phyloP scores from a whole-genome alignment of 2,113 vertebrate species.

The Anser cygnoides region DNA sequence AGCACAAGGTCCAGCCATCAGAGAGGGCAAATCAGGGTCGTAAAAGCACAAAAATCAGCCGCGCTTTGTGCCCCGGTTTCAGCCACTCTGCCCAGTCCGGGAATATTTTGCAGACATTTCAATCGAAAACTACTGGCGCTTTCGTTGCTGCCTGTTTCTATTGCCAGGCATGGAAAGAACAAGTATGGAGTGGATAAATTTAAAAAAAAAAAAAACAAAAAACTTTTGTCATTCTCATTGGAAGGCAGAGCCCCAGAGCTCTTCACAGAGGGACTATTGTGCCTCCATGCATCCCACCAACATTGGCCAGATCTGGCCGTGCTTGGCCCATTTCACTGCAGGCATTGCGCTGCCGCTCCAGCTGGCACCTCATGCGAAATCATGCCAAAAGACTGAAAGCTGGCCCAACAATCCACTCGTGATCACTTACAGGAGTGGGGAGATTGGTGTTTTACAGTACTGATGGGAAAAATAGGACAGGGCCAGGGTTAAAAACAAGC shows the following conservation, averaged over 20 bases:
- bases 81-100: not conserved
- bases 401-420: not conserved
- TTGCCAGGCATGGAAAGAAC: not conserved
- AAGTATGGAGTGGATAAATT: not conserved
- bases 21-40: not conserved
- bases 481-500: not conserved
- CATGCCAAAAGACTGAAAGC: not conserved
- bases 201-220: not conserved
- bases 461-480: not conserved
- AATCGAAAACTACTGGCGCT: not conserved
- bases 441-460: not conserved
- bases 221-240: not conserved
- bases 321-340: accelerated
- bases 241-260: not conserved
- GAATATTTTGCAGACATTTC: not conserved
- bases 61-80: accelerated
- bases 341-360: not conserved
- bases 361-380: not conserved
- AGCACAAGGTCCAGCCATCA: not conserved
- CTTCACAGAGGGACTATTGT: not conserved
- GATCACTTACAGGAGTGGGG: not conserved
- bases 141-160: not conserved
- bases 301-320: not conserved
- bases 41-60: not conserved
- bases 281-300: not conserved